Conservation (phyloP, 2,113 vertebrate species). For the Hyaena hyaena region DNA sequence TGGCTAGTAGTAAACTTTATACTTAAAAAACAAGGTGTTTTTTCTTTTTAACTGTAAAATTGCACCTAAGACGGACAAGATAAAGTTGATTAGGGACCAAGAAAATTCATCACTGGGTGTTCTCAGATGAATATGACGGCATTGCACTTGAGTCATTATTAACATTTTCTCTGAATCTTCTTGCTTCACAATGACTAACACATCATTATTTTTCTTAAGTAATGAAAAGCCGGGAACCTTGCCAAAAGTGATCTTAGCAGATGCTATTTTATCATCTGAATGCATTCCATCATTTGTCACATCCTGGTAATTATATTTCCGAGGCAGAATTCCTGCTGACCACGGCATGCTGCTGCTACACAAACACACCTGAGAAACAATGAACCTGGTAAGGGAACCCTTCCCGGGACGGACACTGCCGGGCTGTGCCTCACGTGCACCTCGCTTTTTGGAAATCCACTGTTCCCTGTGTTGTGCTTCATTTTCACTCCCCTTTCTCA, state of each 20-base stretch:
- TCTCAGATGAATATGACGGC: not conserved
- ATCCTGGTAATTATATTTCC: not conserved
- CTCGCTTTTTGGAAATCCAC: not conserved
- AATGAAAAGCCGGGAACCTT: constrained; percentile 32
- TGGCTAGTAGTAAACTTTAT: accelerated
- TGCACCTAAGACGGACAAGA: not conserved
- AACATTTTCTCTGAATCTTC: not conserved
- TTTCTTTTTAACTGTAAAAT: not conserved
- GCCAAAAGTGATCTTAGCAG: constrained; percentile 18
- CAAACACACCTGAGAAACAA: not conserved
- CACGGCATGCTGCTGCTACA: not conserved
- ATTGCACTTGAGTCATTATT: not conserved
- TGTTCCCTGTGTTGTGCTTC: not conserved
- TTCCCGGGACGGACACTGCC: not conserved
- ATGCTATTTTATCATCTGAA: constrained; percentile 38
- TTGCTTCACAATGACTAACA: not conserved
- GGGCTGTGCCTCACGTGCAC: accelerated
- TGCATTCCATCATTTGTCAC: constrained; percentile 56
- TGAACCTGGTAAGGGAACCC: not conserved
- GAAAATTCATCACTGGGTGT: not conserved
- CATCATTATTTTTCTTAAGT: constrained; percentile 32
- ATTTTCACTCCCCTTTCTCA: not conserved
- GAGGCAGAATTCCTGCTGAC: not conserved
- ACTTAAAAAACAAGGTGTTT: not conserved
- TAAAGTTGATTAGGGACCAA: not conserved